Evolutionary conservation across 2,888 invertebrate genomes (phyloP), one percentile per base, ranked within the genome.

Genomic region (Lucinisca nassula): DNA sequence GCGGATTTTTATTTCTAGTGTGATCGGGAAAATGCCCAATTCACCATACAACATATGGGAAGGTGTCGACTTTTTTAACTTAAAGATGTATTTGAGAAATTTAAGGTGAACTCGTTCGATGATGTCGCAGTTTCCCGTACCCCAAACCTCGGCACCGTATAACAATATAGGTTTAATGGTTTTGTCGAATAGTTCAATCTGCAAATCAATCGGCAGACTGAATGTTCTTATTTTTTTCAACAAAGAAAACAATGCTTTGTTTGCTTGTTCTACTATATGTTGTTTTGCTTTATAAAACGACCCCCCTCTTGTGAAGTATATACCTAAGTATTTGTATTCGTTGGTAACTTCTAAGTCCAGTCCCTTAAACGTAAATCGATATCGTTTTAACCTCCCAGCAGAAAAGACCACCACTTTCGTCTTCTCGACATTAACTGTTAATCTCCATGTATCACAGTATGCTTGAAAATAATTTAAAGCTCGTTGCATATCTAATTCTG

Each of bases 401-500:
- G 55, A 55, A 75, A 84, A 87, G 14, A 87, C 40, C 3, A 85
- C 24, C 14, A 73, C 32, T 77, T 85, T 85, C 0, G 82, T 88
- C 73, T 88, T 88, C 14, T 40, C 40, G 3, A 49, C 32, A 67
- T 85, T 88, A 24, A 88, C 61, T 8, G 49, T 58, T 37, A 87
- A 40, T 61, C 82, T 70, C 83, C 83, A 80, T 17, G 35, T 32
- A 10, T 32, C 30, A 58, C 87, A 87, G 24, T 83, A 83, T 0
- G 75, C 35, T n/a, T 75, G 6, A 51, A 83, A 75, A 30, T 17
- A 1, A 38, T 82, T 75, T 21, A 82, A 32, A 67, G 67, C 45
- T 17, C 61, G 24, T 58, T 82, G 79, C 14, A 86, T 55, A 32
- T 79, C 79, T 17, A 8, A 32, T n/a, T 70, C 73, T 12, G 55